These are phyloP conservation scores for Drosophila bocki DNA, from an alignment of 1,140 invertebrate species.

Conservation along the genomic window DNA sequence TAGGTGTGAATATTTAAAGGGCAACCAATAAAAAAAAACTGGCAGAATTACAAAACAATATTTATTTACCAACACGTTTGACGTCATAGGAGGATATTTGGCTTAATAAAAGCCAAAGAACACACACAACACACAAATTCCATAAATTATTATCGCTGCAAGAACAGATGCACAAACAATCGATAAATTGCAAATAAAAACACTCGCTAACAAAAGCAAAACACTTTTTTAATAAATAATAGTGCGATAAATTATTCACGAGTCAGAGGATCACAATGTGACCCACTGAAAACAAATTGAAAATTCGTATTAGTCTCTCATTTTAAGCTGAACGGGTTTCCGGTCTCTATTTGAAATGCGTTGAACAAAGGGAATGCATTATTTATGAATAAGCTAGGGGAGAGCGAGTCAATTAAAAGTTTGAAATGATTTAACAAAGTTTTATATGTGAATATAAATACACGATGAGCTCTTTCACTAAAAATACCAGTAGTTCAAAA, in stretches of 20 bases:
- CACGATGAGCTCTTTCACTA: background rate
- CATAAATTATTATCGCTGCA: conserved; percentile 21
- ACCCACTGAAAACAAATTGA: conserved; percentile 12
- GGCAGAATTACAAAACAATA: conserved; percentile 1
- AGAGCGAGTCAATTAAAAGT: conserved; percentile 31
- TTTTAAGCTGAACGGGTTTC: conserved; percentile 14
- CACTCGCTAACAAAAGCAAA: conserved; percentile 12
- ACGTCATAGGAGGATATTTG: conserved; percentile 25
- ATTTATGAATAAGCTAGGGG: conserved; percentile 12
- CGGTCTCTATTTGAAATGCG: background rate
- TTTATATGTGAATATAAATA: background rate
- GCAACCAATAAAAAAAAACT: conserved; percentile 2
- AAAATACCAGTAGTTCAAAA: conserved; percentile 1
- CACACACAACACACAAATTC: conserved; percentile 6
- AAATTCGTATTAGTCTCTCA: conserved; percentile 14
- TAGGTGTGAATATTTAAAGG: conserved; percentile 52
- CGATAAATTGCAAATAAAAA: conserved; percentile 29
- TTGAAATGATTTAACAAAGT: background rate
- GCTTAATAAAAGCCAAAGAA: background rate
- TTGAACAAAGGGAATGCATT: conserved; percentile 6
- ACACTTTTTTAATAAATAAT: conserved; percentile 12
- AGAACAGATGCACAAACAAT: conserved; percentile 21
- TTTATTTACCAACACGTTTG: conserved; percentile 18
- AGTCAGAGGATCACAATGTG: background rate
- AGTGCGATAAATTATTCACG: conserved; percentile 14